phyloP scores from a whole-genome alignment of 2,113 vertebrate species.

The Callaeas wilsoni region DNA sequence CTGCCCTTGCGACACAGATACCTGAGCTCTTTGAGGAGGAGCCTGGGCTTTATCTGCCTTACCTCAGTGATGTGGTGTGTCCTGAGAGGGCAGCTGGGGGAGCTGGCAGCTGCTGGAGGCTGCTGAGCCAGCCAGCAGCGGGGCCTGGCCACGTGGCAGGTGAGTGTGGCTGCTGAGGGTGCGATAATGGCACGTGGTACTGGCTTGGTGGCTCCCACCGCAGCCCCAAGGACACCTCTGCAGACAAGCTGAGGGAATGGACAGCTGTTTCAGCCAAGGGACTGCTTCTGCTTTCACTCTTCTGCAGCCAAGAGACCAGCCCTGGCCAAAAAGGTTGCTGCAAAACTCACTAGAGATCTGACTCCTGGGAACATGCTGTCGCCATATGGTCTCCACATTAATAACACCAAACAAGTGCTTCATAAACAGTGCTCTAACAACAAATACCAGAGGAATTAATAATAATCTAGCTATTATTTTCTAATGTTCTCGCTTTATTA shows the following conservation, averaged over 20 bases:
- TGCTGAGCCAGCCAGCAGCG: background rate
- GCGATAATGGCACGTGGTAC: background rate
- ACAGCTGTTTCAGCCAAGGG: background rate
- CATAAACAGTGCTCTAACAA: constrained; percentile 54
- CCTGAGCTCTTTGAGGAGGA: background rate
- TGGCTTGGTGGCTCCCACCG: background rate
- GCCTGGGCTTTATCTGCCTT: background rate
- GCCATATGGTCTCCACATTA: constrained; percentile 44
- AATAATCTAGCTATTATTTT: constrained; percentile 59
- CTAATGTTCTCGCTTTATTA: constrained; percentile 49
- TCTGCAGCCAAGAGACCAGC: background rate
- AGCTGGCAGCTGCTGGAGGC: background rate
- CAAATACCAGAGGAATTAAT: constrained; percentile 64
- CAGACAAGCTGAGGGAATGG: background rate
- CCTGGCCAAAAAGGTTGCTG: constrained; percentile 29
- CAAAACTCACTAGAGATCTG: background rate
- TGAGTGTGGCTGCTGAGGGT: background rate
- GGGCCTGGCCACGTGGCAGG: background rate
- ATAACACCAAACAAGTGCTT: constrained; percentile 51
- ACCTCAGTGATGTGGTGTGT: background rate
- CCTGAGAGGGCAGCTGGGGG: background rate
- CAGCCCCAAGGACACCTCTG: background rate
- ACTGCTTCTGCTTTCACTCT: background rate
- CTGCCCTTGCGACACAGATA: background rate
- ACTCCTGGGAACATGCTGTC: constrained; percentile 28